These are phyloP conservation scores for Lasioglossum lativentre DNA, from an alignment of 2,888 invertebrate species.

Conservation along the genomic window DNA sequence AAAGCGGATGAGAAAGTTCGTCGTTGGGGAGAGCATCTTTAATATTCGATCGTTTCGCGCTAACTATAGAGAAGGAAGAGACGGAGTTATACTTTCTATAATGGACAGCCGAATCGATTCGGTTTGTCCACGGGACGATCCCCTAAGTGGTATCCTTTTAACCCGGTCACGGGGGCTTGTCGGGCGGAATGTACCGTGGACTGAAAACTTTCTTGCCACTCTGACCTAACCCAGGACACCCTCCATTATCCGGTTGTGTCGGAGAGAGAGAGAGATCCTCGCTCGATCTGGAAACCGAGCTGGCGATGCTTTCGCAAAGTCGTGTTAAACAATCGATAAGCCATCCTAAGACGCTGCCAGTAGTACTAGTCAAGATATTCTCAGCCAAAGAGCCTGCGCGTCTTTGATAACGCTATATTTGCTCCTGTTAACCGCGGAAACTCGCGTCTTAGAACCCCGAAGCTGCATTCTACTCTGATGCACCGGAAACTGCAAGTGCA, in stretches of 20 bases:
- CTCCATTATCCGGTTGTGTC: slow-evolving; percentile 30
- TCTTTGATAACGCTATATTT: slow-evolving; percentile 13
- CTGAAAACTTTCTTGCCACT: slow-evolving; percentile 3
- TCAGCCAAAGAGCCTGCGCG: background rate
- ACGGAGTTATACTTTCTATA: slow-evolving; percentile 30
- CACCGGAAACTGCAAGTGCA: background rate
- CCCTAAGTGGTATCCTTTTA: slow-evolving; percentile 42
- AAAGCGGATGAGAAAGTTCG: background rate
- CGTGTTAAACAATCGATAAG: slow-evolving; percentile 13
- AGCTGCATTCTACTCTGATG: background rate
- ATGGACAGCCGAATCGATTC: slow-evolving; percentile 41
- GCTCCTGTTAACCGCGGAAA: background rate
- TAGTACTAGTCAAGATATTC: background rate
- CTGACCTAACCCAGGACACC: slow-evolving; percentile 12
- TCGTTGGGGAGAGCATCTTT: slow-evolving; percentile 10
- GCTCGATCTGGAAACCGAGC: background rate
- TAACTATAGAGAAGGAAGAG: slow-evolving; percentile 30
- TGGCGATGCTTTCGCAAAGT: background rate
- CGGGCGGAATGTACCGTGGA: background rate
- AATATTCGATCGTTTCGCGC: slow-evolving; percentile 20
- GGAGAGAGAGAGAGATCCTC: background rate
- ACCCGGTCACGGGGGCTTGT: slow-evolving; percentile 25
- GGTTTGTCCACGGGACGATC: slow-evolving; percentile 41
- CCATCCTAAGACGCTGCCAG: background rate
- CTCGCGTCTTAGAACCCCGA: background rate